phyloP scores from a whole-genome alignment of 2,113 vertebrate genomes.

The Irena cyanogastra region DNA sequence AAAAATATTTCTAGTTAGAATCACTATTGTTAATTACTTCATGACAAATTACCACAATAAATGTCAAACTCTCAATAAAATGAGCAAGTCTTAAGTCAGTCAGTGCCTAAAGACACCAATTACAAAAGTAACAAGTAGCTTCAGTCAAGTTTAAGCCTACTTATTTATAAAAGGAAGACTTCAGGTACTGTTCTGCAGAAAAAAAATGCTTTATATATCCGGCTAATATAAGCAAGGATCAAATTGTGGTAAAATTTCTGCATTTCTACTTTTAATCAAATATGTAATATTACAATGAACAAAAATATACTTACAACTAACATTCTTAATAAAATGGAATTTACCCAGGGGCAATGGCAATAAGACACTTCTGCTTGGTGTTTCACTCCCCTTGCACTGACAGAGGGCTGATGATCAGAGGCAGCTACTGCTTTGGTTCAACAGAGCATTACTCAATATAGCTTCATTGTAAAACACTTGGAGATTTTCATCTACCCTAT shows the following conservation, averaged over 20 bases:
- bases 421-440: not conserved
- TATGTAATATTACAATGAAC: not conserved
- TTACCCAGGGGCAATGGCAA: not conserved
- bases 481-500: not conserved
- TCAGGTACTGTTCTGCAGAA: not conserved
- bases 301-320: not conserved
- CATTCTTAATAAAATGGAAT: not conserved
- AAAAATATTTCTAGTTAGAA: not conserved
- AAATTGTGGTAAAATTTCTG: not conserved
- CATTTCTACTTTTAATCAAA: not conserved
- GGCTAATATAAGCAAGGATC: not conserved
- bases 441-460: not conserved
- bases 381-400: not conserved
- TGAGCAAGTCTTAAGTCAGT: not conserved
- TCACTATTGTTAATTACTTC: not conserved
- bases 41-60: not conserved
- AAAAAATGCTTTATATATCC: not conserved
- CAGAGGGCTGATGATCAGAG: not conserved
- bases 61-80: not conserved
- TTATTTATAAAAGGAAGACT: not conserved
- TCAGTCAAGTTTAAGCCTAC: not conserved
- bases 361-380: not conserved
- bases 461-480: not conserved
- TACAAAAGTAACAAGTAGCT: not conserved
- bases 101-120: not conserved